Conservation (phyloP, 2,888 invertebrate species). For the Lasioglossum figueresi region DNA sequence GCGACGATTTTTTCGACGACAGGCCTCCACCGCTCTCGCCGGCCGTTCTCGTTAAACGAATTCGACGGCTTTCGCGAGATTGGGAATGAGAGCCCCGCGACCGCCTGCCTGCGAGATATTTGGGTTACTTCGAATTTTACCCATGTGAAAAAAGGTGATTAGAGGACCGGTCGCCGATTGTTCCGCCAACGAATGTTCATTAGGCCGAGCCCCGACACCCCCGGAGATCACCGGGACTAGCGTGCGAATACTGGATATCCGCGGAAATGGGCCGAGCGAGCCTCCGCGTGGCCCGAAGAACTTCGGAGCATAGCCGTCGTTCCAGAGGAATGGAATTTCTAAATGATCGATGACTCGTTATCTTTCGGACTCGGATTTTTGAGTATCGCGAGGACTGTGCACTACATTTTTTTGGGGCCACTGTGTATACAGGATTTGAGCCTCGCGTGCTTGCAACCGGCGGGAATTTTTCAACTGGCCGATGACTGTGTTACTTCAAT, state of each 20-base stretch:
- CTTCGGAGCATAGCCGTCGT: background rate
- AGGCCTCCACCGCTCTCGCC: constrained; percentile 66
- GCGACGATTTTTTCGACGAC: constrained; percentile 75
- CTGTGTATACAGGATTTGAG: background rate
- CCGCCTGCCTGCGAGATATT: constrained; percentile 66
- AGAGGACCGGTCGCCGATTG: constrained; percentile 58
- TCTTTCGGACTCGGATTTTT: background rate
- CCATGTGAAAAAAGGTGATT: constrained; percentile 64
- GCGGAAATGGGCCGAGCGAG: background rate
- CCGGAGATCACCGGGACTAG: constrained; percentile 11
- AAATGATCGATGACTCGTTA: background rate
- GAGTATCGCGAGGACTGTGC: background rate
- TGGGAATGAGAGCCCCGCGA: constrained; percentile 62
- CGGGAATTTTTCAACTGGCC: background rate
- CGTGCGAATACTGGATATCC: background rate
- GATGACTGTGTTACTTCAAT: background rate
- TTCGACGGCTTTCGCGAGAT: constrained; percentile 73
- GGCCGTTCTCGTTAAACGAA: constrained; percentile 73
- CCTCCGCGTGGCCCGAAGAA: background rate
- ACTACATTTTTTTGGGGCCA: background rate
- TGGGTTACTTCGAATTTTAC: constrained; percentile 63
- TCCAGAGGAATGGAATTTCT: background rate
- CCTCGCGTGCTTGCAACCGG: background rate
- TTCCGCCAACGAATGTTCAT: constrained; percentile 59
- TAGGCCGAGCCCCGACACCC: constrained; percentile 40